These are phyloP conservation scores for Malachius bipustulatus DNA, from an alignment of 2,888 invertebrate genomes.

Conservation along the genomic window DNA sequence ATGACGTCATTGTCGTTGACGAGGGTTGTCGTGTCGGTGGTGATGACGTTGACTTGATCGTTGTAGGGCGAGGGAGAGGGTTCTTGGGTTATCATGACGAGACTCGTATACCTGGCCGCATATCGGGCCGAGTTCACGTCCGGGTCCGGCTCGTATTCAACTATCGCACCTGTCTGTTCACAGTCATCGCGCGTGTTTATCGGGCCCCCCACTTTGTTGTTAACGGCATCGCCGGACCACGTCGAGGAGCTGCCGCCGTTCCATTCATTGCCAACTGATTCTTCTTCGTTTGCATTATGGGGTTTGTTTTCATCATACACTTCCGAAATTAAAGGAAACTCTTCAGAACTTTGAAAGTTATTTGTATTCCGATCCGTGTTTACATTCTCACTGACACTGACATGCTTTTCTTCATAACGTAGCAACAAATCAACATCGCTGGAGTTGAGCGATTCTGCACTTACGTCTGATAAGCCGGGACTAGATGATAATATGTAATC, in stretches of 20 bases:
- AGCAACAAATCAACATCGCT: constrained; percentile 27
- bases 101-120: constrained; percentile 68
- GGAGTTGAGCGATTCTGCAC: constrained; percentile 32
- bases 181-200: constrained; percentile 28
- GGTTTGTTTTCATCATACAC: constrained; percentile 12
- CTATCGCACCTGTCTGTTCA: constrained; percentile 40
- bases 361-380: too few relatives aligned
- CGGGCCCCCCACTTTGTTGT: constrained; percentile 27
- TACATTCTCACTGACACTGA: constrained; percentile 8
- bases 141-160: constrained; percentile 23
- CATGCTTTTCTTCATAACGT: constrained; percentile 11
- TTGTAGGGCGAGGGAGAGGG: constrained; percentile 27
- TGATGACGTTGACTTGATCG: constrained; percentile 56
- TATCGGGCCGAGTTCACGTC: constrained; percentile 25
- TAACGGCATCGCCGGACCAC: constrained; percentile 32
- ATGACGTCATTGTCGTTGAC: constrained; percentile 48
- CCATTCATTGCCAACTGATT: constrained; percentile 24
- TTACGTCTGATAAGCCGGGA: constrained; percentile 31
- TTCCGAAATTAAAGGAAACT: constrained; percentile 4
- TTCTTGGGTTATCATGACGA: constrained; percentile 83
- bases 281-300: constrained; percentile 10
- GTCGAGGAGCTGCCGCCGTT: constrained; percentile 27
- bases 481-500: constrained; percentile 28
- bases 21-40: constrained; percentile 62
- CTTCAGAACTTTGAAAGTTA: too few relatives aligned